Base-by-base conservation (phyloP, 2,113 vertebrate genomes). In the Lycaon pictus region DNA sequence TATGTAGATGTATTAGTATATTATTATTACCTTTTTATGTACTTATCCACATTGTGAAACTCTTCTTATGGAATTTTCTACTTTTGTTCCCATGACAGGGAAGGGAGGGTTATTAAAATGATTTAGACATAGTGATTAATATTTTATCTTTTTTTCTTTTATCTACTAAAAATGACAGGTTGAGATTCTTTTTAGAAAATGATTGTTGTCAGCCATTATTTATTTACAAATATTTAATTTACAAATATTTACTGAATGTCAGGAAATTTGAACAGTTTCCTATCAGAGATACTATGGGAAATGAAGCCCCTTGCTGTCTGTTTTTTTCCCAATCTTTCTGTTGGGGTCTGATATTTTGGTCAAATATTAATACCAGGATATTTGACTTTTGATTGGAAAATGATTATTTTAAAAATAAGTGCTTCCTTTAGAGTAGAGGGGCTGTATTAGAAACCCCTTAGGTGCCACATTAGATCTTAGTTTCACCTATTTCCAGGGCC, bases 181-280 rank as follows among this genome's bases (percentile, higher is more conserved):
- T 83, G 53, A 87, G 1, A 6, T 22, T 65, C 0, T 13, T 6
- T 92, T 87, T 69, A 29, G 19, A 87, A 97, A 88, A 72, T 88
- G 12, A 94, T 13, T 85, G 0, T 82, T 72, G 0, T 16, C 3
- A 84, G 43, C 35, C 32, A 27, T 56, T 69, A 89, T 60, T 86
- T 62, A 76, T 67, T 90, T 92, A n/a, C 8, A 63, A 84, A 74
- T 93, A 37, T 62, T 35, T 56, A 77, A 88, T 79, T 84, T 88
- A 88, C 12, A 71, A 88, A 63, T 29, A 91, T 55, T 84, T 58
- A 58, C 81, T 60, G 23, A 56, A 23, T 72, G 2, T 72, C 20
- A 20, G 35, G 3, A 48, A 90, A 62, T 56, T 89, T 87, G 76
- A 69, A 65, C 10, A 85, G 19, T 76, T 90, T 81, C 25, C 11